phyloP scores from a whole-genome alignment of 1,140 invertebrate species.

The Zaprionus gabonicus region DNA sequence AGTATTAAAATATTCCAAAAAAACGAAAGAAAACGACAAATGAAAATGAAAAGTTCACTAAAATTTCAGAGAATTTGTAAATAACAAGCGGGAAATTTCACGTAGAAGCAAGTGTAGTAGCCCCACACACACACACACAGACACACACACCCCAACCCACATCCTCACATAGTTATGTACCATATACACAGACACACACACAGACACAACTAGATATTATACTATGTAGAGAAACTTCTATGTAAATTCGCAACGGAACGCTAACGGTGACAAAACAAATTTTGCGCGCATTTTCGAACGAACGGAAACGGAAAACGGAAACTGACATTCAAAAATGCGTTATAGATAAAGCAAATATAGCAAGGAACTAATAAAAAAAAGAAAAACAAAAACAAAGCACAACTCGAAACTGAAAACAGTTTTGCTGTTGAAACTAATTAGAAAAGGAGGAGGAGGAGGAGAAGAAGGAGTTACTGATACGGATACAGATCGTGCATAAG shows the following conservation, averaged over 20 bases:
- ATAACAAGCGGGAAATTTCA: slow-evolving; percentile 49
- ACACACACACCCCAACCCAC: slow-evolving; percentile 21
- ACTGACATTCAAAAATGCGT: slow-evolving; percentile 75
- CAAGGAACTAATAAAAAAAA: slow-evolving; percentile 47
- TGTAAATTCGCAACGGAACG: slow-evolving; percentile 77
- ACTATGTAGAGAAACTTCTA: slow-evolving; percentile 46
- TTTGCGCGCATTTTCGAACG: slow-evolving; percentile 73
- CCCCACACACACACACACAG: slow-evolving; percentile 3
- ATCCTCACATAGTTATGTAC: slow-evolving; percentile 22
- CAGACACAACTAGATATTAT: slow-evolving; percentile 43
- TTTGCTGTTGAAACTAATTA: slow-evolving; percentile 22
- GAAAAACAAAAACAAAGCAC: slow-evolving; percentile 23
- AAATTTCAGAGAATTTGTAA: slow-evolving; percentile 47
- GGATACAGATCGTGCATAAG: slow-evolving; percentile 51
- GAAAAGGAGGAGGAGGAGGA: background rate
- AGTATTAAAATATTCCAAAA: slow-evolving; percentile 78
- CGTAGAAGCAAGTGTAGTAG: slow-evolving; percentile 60
- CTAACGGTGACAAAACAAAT: slow-evolving; percentile 70
- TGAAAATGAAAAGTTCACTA: slow-evolving; percentile 12
- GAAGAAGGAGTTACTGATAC: slow-evolving; percentile 34
- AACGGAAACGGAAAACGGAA: slow-evolving; percentile 56
- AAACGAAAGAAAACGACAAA: slow-evolving; percentile 9
- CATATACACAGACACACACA: slow-evolving; percentile 26
- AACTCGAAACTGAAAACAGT: slow-evolving; percentile 5
- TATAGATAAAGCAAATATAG: slow-evolving; percentile 63